phyloP scores from a whole-genome alignment of 2,888 invertebrate species.

The Tachina fera region DNA sequence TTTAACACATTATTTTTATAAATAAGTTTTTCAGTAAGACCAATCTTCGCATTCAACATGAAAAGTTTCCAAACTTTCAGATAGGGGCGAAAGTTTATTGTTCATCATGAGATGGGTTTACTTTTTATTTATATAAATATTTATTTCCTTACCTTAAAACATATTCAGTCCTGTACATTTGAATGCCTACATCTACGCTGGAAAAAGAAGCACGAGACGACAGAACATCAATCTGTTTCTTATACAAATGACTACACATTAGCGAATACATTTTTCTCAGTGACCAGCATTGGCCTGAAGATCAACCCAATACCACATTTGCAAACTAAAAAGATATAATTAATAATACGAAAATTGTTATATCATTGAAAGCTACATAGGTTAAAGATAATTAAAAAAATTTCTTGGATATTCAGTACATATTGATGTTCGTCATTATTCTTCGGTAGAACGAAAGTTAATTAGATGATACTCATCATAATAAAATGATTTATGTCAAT shows the following conservation, averaged over 20 bases:
- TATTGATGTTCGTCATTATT: slow-evolving; percentile 53
- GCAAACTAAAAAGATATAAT: not conserved
- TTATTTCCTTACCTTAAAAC: not conserved
- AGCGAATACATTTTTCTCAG: too few species aligned
- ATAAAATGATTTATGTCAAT: not conserved
- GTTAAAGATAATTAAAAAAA: not conserved
- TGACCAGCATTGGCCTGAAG: too few species aligned
- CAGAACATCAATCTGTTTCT: too few species aligned
- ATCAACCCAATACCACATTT: not conserved
- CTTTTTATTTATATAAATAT: not conserved
- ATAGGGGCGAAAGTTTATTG: slow-evolving; percentile 80
- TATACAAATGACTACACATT: too few species aligned
- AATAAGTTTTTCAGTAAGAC: slow-evolving; percentile 73
- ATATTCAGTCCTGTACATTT: not conserved
- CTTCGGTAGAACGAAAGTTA: slow-evolving; percentile 62
- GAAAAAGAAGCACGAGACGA: too few species aligned
- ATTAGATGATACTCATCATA: slow-evolving; percentile 37
- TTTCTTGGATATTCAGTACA: not conserved
- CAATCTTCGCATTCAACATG: slow-evolving; percentile 79
- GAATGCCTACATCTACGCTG: too few species aligned
- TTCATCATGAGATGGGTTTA: slow-evolving; percentile 73
- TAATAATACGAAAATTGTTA: not conserved
- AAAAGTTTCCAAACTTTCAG: slow-evolving; percentile 74
- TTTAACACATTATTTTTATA: not conserved
- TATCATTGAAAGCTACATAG: not conserved